A percentile compares a stretch with the other conserved stretches of the same genome.
phyloP scores from a whole-genome alignment of 2,113 vertebrate species.

The Ctenodactylus gundi region DNA sequence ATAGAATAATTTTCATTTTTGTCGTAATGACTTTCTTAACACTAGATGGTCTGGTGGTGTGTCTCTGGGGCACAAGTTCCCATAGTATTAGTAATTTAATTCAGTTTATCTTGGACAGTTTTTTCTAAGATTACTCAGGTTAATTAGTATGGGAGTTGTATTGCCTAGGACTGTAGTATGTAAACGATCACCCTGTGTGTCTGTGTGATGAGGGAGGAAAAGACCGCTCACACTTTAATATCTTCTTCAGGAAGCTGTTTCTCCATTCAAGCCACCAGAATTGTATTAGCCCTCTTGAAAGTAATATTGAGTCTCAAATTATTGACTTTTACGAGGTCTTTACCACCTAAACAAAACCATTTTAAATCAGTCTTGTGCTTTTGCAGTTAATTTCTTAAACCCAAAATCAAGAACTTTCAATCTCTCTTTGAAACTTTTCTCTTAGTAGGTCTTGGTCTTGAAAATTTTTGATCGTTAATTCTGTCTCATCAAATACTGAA shows the following conservation, averaged over 20 bases:
- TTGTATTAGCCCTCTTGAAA: not conserved
- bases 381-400: not conserved
- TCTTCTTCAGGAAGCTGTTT: not conserved
- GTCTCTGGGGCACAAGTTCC: not conserved
- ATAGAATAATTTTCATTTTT: not conserved
- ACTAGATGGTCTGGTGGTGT: not conserved
- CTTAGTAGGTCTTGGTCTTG: not conserved
- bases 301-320: constrained; percentile 11
- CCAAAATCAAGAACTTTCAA: not conserved
- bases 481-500: not conserved
- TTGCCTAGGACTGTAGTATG: not conserved
- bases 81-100: not conserved
- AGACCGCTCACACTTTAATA: not conserved
- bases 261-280: not conserved
- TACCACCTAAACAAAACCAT: not conserved
- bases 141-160: too few relatives aligned
- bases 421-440: not conserved
- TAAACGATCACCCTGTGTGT: too few relatives aligned
- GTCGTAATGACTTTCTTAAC: not conserved
- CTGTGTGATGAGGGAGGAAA: not conserved
- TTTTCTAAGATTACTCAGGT: not conserved
- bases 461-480: not conserved
- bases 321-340: not conserved
- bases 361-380: not conserved
- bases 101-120: not conserved